These are phyloP conservation scores for Amphiprion percula DNA, from an alignment of 2,113 vertebrate species.

Conservation along the genomic window DNA sequence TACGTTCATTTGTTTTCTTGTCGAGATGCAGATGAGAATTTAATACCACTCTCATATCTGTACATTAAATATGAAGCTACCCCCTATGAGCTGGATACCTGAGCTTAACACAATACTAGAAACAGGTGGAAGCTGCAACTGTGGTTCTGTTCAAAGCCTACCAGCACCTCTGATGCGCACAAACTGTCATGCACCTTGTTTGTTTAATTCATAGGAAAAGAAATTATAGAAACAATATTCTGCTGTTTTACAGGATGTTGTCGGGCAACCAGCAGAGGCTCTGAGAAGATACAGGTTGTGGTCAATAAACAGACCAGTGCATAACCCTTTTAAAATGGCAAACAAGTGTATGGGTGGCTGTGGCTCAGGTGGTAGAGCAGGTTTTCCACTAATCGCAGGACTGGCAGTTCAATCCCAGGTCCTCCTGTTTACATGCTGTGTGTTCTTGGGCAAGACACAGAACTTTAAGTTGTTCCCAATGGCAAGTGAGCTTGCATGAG, in stretches of 20 bases:
- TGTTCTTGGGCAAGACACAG: no score
- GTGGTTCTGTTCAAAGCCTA: not conserved
- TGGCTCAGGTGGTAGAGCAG: not conserved
- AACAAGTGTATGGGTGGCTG: not conserved
- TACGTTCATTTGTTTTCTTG: no score
- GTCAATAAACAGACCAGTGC: not conserved
- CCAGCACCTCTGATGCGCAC: not conserved
- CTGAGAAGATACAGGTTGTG: not conserved
- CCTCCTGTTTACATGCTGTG: no score
- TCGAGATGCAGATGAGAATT: no score
- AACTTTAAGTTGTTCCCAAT: no score
- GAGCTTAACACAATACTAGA: not conserved
- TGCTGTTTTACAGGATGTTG: not conserved
- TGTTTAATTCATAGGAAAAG: not conserved
- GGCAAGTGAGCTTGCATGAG: no score
- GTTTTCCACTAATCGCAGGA: no score
- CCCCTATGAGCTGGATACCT: not conserved
- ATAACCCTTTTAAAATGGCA: not conserved
- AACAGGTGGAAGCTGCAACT: not conserved
- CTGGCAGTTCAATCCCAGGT: not conserved
- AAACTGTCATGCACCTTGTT: not conserved
- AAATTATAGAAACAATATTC: conserved; percentile 1
- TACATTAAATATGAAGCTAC: not conserved
- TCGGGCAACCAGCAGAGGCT: not conserved
- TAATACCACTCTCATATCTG: no score